Base-by-base conservation (phyloP, 2,797 vertebrate genomes). In the Betta splendens region DNA sequence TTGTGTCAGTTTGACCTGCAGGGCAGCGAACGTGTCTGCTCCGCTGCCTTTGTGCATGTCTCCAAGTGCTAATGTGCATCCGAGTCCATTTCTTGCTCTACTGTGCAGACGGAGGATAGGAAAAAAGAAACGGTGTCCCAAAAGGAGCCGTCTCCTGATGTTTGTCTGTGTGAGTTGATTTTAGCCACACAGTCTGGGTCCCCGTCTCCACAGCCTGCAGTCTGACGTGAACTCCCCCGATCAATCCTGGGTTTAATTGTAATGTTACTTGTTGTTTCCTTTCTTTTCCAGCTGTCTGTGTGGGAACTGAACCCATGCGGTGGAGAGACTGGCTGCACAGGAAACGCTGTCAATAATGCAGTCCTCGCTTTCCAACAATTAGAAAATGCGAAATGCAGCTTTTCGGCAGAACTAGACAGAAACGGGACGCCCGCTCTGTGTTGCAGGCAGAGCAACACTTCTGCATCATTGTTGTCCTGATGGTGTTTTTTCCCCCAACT, bases 1-100 rank as follows among this genome's bases (percentile, higher is more conserved):
- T 69, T 70, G 33, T 65, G 42, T 68, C 54, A 33, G 72, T 78
- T 38, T 79, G 74, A 74, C 65, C 77, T 68, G 61, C 55, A 49
- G 73, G 66, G 64, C 64, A 43, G 42, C 33, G 44, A 76, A 67
- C 65, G 61, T 53, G 43, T 64, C 53, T 59, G 54, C 39, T 75
- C 13, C 8, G 26, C 44, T 67, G 66, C 47, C 36, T 78, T 53
- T 71, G 60, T 64, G 42, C 33, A 39, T 54, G 40, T 71, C 39
- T 6, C 1, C 28, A 50, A 58, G 61, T 57, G 44, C 43, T 23
- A 50, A 58, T 56, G 61, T 56, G 42, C 21, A 36, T 28, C 21
- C 28, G 46, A 49, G 58, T 58, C 32, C 18, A 39, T 61, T 44
- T 71, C 22, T 26, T 5, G 5, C 15, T 54, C 9, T 46, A 11